Base-by-base conservation (phyloP, 1,140 invertebrate species). In the Atta colombica region DNA sequence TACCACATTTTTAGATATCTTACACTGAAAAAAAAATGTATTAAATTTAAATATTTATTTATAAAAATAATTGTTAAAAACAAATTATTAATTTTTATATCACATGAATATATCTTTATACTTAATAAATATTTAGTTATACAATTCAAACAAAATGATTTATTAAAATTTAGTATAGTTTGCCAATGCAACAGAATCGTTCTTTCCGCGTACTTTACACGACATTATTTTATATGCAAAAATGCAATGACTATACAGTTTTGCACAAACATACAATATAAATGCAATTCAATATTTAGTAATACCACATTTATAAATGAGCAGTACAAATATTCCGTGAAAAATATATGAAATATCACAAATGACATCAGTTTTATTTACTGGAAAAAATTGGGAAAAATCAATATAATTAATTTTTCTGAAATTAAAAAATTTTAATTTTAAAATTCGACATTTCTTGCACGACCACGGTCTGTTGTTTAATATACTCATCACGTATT, bases 401-500 rank as follows among this genome's bases (percentile, higher is more conserved):
- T n/a, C 25, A 49, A 18, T 28, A 28, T 5, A 18, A 65, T 77
- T 77, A 31, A 28, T 65, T 14, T 28, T 61, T n/a, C 18, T 7
- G 2, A 49, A 65, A 45, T 39, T 35, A 31, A 25, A 25, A 25
- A 25, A 25, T 72, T 60, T 72, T 0, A n/a, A 18, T 25, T 25
- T 25, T 25, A 3, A 10, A 28, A 72, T 45, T 81, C 2, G 16
- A 7, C 14, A 21, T 71, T 58, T 60, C 39, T 72, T 4, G 8
- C 8, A 16, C 10, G 18, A 31, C 2, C 16, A 28, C 6, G 12
- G 0, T 80, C 66, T 12, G 21, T 61, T 72, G 53, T 60, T 74
- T 82, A 74, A 60, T 21, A 35, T 45, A 55, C 35, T 51, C 31
- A 7, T 71, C 10, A 25, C 25, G 51, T 71, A 71, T 58, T 81